These are phyloP conservation scores for Oenanthe oenanthe DNA, from an alignment of 2,113 vertebrate species.

Conservation along the genomic window DNA sequence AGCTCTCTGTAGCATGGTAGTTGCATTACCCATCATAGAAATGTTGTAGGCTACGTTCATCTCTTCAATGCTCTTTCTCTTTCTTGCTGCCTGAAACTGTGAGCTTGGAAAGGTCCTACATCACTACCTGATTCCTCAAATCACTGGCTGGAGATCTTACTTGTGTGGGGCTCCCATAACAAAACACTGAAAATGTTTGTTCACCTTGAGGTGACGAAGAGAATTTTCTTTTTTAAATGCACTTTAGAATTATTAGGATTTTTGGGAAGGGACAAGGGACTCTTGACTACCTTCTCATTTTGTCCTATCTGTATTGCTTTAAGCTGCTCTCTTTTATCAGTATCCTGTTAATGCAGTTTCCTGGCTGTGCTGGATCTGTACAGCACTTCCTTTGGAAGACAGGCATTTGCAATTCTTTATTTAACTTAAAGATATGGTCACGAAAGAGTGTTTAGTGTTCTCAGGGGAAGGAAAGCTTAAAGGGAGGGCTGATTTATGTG, in stretches of 20 bases:
- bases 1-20: not conserved
- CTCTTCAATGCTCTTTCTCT: not conserved
- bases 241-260: not conserved
- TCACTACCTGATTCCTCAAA: not conserved
- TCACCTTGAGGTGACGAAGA: not conserved
- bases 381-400: not conserved
- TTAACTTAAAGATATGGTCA: not conserved
- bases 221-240: not conserved
- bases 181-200: not conserved
- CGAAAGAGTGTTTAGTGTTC: not conserved
- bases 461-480: conserved; percentile 3
- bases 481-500: not conserved
- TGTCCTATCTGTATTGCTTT: not conserved
- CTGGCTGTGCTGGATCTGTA: not conserved
- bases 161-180: not conserved
- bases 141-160: not conserved
- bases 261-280: not conserved
- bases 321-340: not conserved
- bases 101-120: not conserved
- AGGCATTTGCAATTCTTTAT: conserved; percentile 12
- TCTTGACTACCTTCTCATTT: not conserved
- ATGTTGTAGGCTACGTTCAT: not conserved
- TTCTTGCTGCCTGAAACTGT: not conserved
- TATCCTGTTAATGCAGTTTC: not conserved
- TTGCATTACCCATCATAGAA: not conserved